Evolutionary conservation across 2,113 vertebrate genomes (phyloP), one percentile per base, ranked within the genome.

Genomic region (Cyrtonyx montezumae): DNA sequence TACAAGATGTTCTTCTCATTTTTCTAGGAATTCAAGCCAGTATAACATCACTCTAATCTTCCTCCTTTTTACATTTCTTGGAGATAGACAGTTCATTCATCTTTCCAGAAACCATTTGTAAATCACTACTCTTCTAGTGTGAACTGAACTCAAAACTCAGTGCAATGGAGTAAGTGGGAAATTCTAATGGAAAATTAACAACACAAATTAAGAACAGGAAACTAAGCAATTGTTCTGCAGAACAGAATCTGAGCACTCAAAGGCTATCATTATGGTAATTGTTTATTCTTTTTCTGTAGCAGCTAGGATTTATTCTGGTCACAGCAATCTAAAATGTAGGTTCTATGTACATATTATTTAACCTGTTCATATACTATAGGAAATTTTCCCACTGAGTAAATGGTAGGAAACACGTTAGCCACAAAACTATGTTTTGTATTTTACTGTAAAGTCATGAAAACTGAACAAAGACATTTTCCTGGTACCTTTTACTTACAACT

Each of bases 311-410:
- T 65, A 46, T 37, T 82, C 30, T 34, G 71, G 40, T 11, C 10
- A 13, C 0, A 0, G 4, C 19, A 74, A 43, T 34, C 14, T 67
- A 55, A 75, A 74, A 8, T 19, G 34, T 3, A 26, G 7, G 30
- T 26, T 78, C 78, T 82, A 7, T 34, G 34, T 55, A 48, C 28
- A 4, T 79, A 36, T 20, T 37, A 5, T 37, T 70, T 62, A 66
- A 75, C 5, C 9, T 69, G 3, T 32, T 79, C 1, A 0, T 51
- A 32, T 37, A 20, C 11, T 74, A 8, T 37, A 53, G 18, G 37
- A 61, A 75, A 28, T 32, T 14, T 53, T 61, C 22, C 34, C 34
- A 65, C 13, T 59, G 30, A 26, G 13, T 58, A 25, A 46, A 11
- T 19, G 11, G 11, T 6, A 55, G 20, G 9, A 79, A 21, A 74